Base-by-base conservation (phyloP, 2,113 vertebrate genomes). In the Pycnonotus jocosus region DNA sequence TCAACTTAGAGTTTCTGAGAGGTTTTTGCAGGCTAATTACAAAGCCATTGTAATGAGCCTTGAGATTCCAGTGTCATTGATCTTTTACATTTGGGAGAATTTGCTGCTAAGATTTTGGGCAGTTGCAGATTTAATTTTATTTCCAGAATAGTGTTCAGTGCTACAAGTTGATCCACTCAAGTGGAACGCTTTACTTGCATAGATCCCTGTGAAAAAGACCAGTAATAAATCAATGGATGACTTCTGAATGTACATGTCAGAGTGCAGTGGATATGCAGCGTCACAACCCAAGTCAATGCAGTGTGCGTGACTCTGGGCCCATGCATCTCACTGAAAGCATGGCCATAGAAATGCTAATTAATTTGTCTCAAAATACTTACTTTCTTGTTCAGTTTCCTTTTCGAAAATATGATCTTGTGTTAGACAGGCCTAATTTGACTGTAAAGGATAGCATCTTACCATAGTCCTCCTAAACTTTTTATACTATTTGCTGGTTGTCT, bases 1-100 rank as follows among this genome's bases (percentile, higher is more conserved):
- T 94, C 79, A 86, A 50, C 76, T 83, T 62, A 27, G 18, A 92
- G 54, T 80, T 97, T 93, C 82, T 93, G 71, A 90, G 79, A 77
- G 71, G 40, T 73, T 96, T 96, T 93, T 86, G 50, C 90, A 62
- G 71, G 64, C 80, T 93, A 92, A 97, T 94, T 97, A 95, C 88
- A 90, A 93, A 94, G 54, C 76, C 38, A 66, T 90, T 96, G 86
- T 92, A 92, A 92, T 83, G 68, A 93, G 72, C 60, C 82, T 94
- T 71, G 94, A 95, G 94, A 90, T 86, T 88, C 86, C 72, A 77
- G 0, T 94, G 68, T 62, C 64, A 83, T 70, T 94, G 90, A 86
- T 93, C 79, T 95, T 81, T 64, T 87, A 58, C 71, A 47, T 83
- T 83, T 88, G 88, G 84, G 90, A 86, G 51, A 81, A 83, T 77